Conservation (phyloP, 1,140 invertebrate genomes). For the Hyposmocoma kahamanoa region DNA sequence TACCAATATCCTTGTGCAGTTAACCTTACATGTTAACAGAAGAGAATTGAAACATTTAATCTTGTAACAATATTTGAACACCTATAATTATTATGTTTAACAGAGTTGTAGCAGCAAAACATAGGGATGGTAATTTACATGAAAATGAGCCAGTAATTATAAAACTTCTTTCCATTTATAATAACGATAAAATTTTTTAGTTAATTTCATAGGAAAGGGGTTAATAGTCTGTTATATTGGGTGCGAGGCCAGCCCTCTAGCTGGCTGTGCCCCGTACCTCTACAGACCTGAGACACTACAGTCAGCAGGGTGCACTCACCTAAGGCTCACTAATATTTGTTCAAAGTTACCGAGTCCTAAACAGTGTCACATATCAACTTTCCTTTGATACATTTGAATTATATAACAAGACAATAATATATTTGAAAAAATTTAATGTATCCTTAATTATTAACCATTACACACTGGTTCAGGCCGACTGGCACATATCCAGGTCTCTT, state of each 20-base stretch:
- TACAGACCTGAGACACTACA: constrained; percentile 30
- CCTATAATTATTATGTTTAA: constrained; percentile 66
- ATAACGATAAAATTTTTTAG: constrained; percentile 65
- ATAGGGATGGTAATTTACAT: constrained; percentile 56
- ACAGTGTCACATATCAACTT: constrained; percentile 51
- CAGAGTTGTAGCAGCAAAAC: constrained; percentile 67
- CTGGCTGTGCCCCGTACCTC: background rate
- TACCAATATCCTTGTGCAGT: constrained; percentile 72
- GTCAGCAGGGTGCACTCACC: constrained; percentile 49
- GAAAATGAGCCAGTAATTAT: constrained; percentile 65
- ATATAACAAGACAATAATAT: constrained; percentile 73
- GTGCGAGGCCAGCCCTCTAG: constrained; percentile 12
- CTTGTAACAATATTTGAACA: constrained; percentile 70
- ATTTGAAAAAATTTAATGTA: constrained; percentile 72
- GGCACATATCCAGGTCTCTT: constrained; percentile 34
- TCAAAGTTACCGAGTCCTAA: constrained; percentile 52
- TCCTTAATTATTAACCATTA: constrained; percentile 68
- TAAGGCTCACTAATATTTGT: constrained; percentile 62
- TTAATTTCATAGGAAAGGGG: constrained; percentile 50
- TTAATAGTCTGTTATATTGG: constrained; percentile 41
- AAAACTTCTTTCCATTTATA: constrained; percentile 65
- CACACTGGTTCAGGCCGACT: constrained; percentile 63
- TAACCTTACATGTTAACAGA: constrained; percentile 61
- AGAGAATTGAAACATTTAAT: constrained; percentile 66
- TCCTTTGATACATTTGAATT: constrained; percentile 65